Percentiles rank a stretch among this genome's conserved stretches.
Evolutionary conservation across 2,888 invertebrate genomes (phyloP).

Genomic region (Clepsis dumicolana): DNA sequence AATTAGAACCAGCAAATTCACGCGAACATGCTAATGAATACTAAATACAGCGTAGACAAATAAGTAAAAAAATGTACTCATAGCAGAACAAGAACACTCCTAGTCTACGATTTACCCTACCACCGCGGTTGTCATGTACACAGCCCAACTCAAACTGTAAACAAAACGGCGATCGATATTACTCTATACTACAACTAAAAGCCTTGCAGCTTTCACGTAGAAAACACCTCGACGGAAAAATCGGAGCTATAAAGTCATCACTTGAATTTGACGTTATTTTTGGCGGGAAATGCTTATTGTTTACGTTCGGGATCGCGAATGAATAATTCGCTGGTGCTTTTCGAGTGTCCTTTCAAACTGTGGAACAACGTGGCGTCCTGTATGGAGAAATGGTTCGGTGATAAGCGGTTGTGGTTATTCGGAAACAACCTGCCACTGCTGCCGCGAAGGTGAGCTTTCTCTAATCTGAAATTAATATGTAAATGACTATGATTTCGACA

Average conservation of each 20-base stretch:
- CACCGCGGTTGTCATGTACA: conserved; percentile 84
- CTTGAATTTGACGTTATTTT: conserved; percentile 58
- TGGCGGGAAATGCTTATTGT: conserved; percentile 70
- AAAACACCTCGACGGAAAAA: conserved; percentile 56
- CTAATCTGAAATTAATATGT: not conserved
- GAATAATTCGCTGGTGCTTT: conserved; percentile 60
- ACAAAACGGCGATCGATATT: conserved; percentile 82
- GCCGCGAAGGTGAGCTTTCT: conserved; percentile 90
- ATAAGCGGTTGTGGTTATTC: conserved; percentile 96
- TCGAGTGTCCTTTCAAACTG: conserved; percentile 70
- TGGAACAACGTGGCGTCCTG: conserved; percentile 84
- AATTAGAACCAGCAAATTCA: not conserved
- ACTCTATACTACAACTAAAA: conserved; percentile 68
- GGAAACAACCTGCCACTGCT: conserved; percentile 95
- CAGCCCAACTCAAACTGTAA: conserved; percentile 80
- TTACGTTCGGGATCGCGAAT: conserved; percentile 71
- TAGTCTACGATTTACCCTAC: conserved; percentile 65
- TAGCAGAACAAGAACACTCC: conserved; percentile 45
- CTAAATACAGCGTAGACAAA: not conserved
- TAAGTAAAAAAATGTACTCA: not conserved
- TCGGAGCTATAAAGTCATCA: conserved; percentile 26
- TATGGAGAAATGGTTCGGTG: conserved; percentile 98
- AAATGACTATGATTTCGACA: not conserved
- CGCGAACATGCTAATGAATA: not conserved
- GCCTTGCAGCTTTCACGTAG: conserved; percentile 65